A percentile compares a stretch with the other conserved stretches of the same genome.
These are phyloP conservation scores for Manis pentadactyla DNA, from an alignment of 2,797 vertebrate species.

Conservation along the genomic window DNA sequence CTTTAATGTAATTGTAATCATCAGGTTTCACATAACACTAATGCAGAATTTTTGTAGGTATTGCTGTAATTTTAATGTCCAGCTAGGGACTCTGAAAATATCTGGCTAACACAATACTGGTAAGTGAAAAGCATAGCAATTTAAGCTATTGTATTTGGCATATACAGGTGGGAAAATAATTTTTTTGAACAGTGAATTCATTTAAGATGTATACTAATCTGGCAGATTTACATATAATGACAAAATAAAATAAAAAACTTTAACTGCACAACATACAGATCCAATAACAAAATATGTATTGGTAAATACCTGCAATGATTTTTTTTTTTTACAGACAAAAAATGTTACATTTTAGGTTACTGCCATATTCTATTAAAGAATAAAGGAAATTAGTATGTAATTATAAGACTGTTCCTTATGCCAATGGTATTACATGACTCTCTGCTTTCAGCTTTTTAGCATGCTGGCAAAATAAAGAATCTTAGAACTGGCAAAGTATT, in stretches of 20 bases:
- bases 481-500: background rate
- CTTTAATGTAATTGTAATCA: slow-evolving; percentile 38
- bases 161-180: background rate
- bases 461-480: background rate
- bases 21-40: background rate
- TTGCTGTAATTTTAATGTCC: background rate
- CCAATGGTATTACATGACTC: background rate
- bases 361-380: slow-evolving; percentile 14
- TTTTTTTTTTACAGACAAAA: slow-evolving; percentile 1
- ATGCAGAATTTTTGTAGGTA: slow-evolving; percentile 1
- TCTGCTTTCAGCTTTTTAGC: slow-evolving; percentile 14
- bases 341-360: background rate
- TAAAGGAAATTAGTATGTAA: slow-evolving; percentile 53
- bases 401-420: background rate
- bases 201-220: slow-evolving; percentile 8
- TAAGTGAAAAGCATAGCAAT: slow-evolving; percentile 1
- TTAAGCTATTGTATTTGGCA: background rate
- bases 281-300: slow-evolving; percentile 13
- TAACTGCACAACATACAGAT: background rate
- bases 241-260: slow-evolving; percentile 46
- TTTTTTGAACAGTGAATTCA: slow-evolving; percentile 34
- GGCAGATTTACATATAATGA: background rate
- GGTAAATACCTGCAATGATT: background rate
- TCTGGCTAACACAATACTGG: background rate
- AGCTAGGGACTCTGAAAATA: background rate